These are phyloP conservation scores for Pogoniulus pusillus DNA, from an alignment of 2,797 vertebrate species.

Conservation along the genomic window DNA sequence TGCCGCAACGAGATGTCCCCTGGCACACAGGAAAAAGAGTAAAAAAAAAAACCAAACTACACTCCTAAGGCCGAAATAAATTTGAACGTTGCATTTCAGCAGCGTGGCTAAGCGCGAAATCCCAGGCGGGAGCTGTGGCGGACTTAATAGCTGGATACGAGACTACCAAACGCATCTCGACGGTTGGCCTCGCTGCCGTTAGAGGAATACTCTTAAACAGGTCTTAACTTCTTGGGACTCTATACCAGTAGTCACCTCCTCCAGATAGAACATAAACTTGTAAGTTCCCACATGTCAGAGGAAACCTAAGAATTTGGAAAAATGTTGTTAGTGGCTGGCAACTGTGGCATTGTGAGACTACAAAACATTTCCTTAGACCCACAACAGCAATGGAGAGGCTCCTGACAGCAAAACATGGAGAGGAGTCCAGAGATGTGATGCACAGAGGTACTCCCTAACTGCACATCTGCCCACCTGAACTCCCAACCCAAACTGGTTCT, in stretches of 20 bases:
- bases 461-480: neutral
- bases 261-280: no score
- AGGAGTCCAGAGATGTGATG: neutral
- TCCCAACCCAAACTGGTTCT: accelerated
- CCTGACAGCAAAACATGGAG: accelerated
- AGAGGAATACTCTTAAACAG: neutral
- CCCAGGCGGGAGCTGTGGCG: neutral
- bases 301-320: neutral
- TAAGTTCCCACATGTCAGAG: accelerated
- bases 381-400: neutral
- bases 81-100: no score
- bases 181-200: accelerated
- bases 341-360: neutral
- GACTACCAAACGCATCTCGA: accelerated
- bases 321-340: neutral
- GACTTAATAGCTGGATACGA: neutral
- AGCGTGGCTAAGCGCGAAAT: accelerated
- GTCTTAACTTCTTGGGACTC: no score
- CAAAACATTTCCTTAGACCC: neutral
- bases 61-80: no score
- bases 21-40: accelerated
- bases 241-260: neutral
- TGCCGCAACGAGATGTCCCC: neutral
- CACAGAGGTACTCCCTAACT: neutral
- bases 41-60: neutral